These are phyloP conservation scores for Hetaerina titia DNA, from an alignment of 2,888 invertebrate species.

Conservation along the genomic window DNA sequence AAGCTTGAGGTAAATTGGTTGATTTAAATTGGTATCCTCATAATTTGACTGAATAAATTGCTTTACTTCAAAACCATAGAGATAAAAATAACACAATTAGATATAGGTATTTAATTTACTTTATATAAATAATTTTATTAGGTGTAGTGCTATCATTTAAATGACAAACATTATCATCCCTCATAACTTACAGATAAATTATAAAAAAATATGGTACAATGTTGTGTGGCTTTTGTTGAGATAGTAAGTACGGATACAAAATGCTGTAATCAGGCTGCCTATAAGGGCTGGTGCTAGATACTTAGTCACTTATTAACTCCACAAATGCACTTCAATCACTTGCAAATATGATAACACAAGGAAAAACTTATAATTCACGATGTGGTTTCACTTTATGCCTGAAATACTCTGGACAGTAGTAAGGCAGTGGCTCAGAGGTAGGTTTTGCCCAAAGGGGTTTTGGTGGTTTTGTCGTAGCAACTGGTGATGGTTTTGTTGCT, in stretches of 20 bases:
- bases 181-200: slow-evolving; percentile 3
- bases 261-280: neutral
- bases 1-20: too few species aligned
- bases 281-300: neutral
- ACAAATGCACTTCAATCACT: slow-evolving; percentile 8
- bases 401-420: slow-evolving; percentile 33
- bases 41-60: too few species aligned
- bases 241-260: neutral
- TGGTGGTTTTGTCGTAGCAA: neutral
- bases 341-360: neutral
- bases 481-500: neutral
- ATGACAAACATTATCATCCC: neutral
- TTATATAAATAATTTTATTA: slow-evolving; percentile 1
- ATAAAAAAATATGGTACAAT: neutral
- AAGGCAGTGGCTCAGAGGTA: neutral
- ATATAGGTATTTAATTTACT: neutral
- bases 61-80: too few species aligned
- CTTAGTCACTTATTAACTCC: neutral
- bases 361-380: neutral
- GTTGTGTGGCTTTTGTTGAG: neutral
- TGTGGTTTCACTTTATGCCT: slow-evolving; percentile 20
- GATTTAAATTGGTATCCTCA: too few species aligned
- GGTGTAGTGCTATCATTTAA: neutral
- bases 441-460: neutral
- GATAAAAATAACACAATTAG: too few species aligned